A percentile compares a stretch with the other conserved stretches of the same genome.
phyloP scores from a whole-genome alignment of 2,113 vertebrate genomes.

The Ictidomys tridecemlineatus region DNA sequence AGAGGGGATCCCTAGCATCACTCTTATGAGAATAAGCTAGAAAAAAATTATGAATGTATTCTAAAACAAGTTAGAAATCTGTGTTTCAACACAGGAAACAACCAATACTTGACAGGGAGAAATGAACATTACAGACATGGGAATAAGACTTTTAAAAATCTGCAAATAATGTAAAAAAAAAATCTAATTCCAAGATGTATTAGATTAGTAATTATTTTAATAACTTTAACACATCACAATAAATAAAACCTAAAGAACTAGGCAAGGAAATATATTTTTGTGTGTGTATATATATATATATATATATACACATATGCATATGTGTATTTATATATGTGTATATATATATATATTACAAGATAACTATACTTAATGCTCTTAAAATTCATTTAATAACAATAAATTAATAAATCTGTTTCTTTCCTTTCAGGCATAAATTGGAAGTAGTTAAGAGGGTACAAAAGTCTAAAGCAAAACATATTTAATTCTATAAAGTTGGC shows the following conservation, averaged over 20 bases:
- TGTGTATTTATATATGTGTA: no score
- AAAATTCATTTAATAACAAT: constrained; percentile 50
- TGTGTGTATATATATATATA: not conserved
- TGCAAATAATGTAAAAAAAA: constrained; percentile 27
- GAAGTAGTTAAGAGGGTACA: not conserved
- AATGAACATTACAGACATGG: not conserved
- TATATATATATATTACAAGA: not conserved
- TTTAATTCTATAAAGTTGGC: not conserved
- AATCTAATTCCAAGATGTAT: not conserved
- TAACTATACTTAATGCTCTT: not conserved
- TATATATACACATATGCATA: no score
- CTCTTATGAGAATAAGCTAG: not conserved
- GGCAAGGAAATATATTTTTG: constrained; percentile 18
- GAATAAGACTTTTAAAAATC: constrained; percentile 2
- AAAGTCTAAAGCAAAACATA: not conserved
- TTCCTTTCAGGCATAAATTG: constrained; percentile 46
- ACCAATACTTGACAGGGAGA: not conserved
- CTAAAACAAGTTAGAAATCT: not conserved
- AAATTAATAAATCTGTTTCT: constrained; percentile 45
- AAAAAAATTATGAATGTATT: not conserved
- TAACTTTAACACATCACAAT: not conserved
- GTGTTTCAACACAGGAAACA: not conserved
- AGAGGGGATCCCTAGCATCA: not conserved
- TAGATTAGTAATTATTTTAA: constrained; percentile 26
- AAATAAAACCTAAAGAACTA: constrained; percentile 25